These are phyloP conservation scores for Triplophysa rosa DNA, from an alignment of 2,113 vertebrate species.

Conservation along the genomic window DNA sequence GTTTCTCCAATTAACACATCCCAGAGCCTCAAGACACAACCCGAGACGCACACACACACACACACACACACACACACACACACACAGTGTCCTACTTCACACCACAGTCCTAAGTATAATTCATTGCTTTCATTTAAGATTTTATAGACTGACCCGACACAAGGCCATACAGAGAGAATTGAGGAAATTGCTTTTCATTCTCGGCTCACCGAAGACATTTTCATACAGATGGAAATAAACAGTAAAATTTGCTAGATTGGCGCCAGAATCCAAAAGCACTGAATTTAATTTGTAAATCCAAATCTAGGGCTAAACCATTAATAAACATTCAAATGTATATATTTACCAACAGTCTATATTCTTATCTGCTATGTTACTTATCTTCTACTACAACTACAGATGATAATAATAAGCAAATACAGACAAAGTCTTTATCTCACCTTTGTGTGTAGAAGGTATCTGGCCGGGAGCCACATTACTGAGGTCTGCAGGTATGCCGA, in stretches of 20 bases:
- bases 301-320: no score
- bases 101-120: not conserved
- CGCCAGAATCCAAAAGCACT: no score
- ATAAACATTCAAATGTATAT: no score
- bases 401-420: no score
- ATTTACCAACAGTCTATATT: no score
- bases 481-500: slow-evolving; percentile 53
- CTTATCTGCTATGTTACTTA: no score
- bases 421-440: slow-evolving; percentile 3
- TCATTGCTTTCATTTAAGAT: slow-evolving; percentile 1
- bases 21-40: not conserved
- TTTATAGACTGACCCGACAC: not conserved
- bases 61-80: slow-evolving; percentile 15
- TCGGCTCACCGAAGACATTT: not conserved
- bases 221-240: not conserved
- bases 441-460: slow-evolving; percentile 31
- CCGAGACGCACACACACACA: not conserved
- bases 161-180: not conserved
- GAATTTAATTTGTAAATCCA: no score
- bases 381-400: not conserved
- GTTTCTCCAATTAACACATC: slow-evolving; percentile 30
- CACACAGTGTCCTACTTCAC: not conserved
- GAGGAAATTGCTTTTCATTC: slow-evolving; percentile 6
- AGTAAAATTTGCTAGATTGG: no score
- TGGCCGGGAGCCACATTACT: slow-evolving; percentile 33